These are phyloP conservation scores for Colinus virginianus DNA, from an alignment of 2,113 vertebrate genomes.

Conservation along the genomic window DNA sequence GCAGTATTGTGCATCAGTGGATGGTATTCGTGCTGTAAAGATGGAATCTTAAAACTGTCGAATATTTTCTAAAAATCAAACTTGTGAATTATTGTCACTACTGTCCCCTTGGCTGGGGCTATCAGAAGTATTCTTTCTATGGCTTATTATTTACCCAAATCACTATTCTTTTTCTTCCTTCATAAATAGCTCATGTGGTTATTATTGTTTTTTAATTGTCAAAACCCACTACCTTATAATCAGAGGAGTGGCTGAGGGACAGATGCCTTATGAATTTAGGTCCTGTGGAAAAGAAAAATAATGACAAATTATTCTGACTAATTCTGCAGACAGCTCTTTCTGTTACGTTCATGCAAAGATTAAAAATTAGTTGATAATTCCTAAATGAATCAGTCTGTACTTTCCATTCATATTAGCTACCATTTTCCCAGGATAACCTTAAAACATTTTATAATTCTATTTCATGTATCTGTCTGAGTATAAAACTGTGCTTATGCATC, in stretches of 20 bases:
- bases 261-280: neutral
- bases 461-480: slow-evolving; percentile 50
- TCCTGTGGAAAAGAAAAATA: neutral
- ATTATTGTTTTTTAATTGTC: neutral
- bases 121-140: neutral
- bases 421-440: slow-evolving; percentile 61
- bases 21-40: neutral
- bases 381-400: slow-evolving; percentile 26
- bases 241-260: neutral
- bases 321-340: slow-evolving; percentile 14
- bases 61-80: neutral
- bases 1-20: neutral
- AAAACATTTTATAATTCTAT: slow-evolving; percentile 53
- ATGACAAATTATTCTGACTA: neutral
- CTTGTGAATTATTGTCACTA: neutral
- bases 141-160: neutral
- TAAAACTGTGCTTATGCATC: slow-evolving; percentile 33
- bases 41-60: neutral
- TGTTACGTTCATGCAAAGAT: neutral
- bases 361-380: slow-evolving; percentile 14
- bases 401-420: slow-evolving; percentile 21
- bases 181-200: neutral
- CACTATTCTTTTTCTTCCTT: neutral
- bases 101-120: neutral
- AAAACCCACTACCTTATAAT: neutral